Evolutionary conservation across 2,888 invertebrate species (phyloP).

Genomic region (Griposia aprilina): DNA sequence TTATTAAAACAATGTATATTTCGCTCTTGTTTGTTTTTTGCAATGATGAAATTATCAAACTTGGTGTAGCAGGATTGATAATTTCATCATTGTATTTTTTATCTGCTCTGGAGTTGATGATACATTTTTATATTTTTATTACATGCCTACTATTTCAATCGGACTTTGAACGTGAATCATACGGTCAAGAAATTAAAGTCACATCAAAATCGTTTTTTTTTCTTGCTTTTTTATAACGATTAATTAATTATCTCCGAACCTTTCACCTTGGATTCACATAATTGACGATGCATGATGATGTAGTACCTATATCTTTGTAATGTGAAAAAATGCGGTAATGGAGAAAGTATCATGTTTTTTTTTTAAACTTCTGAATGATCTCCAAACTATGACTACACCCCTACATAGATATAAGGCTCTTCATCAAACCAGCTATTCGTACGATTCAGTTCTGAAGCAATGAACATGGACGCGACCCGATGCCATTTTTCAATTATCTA

Average conservation of each 20-base stretch:
- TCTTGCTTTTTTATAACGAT: background rate
- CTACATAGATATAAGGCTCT: constrained; percentile 5
- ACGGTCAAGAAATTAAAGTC: constrained; percentile 13
- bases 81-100: constrained; percentile 6
- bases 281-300: background rate
- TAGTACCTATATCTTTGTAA: background rate
- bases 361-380: background rate
- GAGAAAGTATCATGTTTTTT: background rate
- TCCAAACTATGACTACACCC: background rate
- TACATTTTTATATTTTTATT: background rate
- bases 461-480: constrained; percentile 21
- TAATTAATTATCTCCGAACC: background rate
- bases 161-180: constrained; percentile 15
- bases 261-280: background rate
- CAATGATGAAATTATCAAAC: too few relatives aligned
- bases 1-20: background rate
- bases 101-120: constrained; percentile 7
- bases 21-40: background rate
- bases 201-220: constrained; percentile 8
- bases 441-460: constrained; percentile 41
- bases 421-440: constrained; percentile 21
- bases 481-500: constrained; percentile 61
- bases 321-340: background rate
- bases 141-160: constrained; percentile 5
- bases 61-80: too few relatives aligned